Base-by-base conservation (phyloP, 2,113 vertebrate genomes). In the Oryzias curvinotus region DNA sequence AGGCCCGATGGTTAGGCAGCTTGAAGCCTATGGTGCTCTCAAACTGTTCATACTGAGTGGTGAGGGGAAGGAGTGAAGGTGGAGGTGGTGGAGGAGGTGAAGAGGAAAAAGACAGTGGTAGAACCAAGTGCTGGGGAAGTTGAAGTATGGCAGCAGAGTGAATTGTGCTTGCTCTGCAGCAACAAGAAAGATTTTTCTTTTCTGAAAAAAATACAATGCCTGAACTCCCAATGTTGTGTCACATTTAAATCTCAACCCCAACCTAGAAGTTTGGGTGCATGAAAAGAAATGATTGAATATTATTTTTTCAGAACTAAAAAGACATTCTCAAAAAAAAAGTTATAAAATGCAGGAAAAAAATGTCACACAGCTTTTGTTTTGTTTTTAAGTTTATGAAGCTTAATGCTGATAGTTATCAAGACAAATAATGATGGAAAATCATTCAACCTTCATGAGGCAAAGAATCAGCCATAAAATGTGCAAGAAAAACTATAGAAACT, bases 1-100 rank as follows among this genome's bases (percentile, higher is more conserved):
- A 98, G 0, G 97, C 97, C 77, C 97, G 94, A 77, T 99, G 97
- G 90, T 99, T 98, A 67, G 97, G 97, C 80, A 99, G 93, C 89
- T 99, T 99, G 91, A 99, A 99, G 89, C 97, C 97, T 80, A 99
- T 99, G 69, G 97, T 99, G 91, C 97, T 99, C 89, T 99, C 97
- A 88, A 99, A 99, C 90, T 99, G 97, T 82, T 99, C 97, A 0
- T 98, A 99, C 97, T 89, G 77, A 81, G 71, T 68, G 41, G 73
- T 77, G 78, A 81, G 63, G 71, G 53, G 30, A 50, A 51, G 64
- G 49, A 51, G 70, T 53, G 71, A 30, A 51, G 15, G 75, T 56
- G 51, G 49, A 54, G 53, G 73, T 23, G 66, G 21, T 59, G 54
- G 63, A 28, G 5, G 52, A 48, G 52, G 70, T 53, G 63, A 70